A percentile compares a stretch with the other conserved stretches of the same genome.
These are phyloP conservation scores for Pangasianodon gigas DNA, from an alignment of 2,113 vertebrate species.

Conservation along the genomic window DNA sequence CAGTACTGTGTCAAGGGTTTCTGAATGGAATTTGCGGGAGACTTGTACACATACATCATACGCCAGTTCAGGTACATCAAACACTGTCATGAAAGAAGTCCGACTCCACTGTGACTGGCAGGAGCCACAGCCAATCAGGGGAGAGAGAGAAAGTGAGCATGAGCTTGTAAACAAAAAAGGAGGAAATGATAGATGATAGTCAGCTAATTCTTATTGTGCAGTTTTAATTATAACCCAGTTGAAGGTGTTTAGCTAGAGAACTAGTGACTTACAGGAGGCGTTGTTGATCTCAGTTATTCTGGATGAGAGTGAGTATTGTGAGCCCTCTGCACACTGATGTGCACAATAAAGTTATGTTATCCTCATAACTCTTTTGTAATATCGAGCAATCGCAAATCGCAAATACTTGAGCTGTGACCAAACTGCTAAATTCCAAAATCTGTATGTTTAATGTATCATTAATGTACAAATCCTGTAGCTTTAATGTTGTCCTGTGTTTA, in stretches of 20 bases:
- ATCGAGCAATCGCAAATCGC: neutral
- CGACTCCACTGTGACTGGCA: neutral
- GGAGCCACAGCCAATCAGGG: neutral
- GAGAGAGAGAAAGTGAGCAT: neutral
- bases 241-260: neutral
- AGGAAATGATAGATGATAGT: neutral
- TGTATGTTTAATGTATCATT: too few species aligned
- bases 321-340: neutral
- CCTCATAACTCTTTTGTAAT: neutral
- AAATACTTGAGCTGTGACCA: neutral
- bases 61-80: neutral
- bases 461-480: too few species aligned
- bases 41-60: neutral
- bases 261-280: neutral
- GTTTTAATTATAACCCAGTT: neutral
- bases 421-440: neutral
- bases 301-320: neutral
- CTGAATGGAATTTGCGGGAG: neutral
- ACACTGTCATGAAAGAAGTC: neutral
- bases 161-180: neutral
- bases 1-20: neutral
- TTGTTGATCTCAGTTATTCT: neutral
- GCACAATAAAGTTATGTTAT: neutral
- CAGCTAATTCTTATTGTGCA: neutral
- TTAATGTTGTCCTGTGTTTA: neutral